Evolutionary conservation across 2,113 vertebrate species (phyloP).

Genomic region (Phyllostomus hastatus): DNA sequence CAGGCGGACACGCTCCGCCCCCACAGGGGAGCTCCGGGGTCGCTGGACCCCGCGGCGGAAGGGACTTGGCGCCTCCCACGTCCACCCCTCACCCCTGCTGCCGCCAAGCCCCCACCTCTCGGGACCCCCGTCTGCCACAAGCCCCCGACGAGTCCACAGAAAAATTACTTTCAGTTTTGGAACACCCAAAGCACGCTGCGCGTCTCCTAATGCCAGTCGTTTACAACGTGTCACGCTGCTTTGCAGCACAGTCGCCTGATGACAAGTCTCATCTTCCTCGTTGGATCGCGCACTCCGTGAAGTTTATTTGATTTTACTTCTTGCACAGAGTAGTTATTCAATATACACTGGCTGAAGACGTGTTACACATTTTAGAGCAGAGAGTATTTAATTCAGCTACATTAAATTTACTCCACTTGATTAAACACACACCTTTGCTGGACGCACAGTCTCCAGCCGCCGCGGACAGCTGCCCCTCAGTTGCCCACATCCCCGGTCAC

Average conservation of each 20-base stretch:
- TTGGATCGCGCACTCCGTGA: background rate
- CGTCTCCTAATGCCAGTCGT: background rate
- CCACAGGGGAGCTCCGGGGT: background rate
- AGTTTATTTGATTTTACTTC: background rate
- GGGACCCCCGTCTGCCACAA: background rate
- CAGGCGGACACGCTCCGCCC: background rate
- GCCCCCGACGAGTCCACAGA: no score
- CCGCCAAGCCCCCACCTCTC: no score
- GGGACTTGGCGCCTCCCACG: fast-evolving
- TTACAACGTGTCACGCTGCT: background rate
- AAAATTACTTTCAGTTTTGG: background rate
- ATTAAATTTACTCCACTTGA: background rate
- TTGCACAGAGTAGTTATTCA: background rate
- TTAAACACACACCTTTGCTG: background rate
- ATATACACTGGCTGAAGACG: background rate
- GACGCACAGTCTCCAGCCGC: background rate
- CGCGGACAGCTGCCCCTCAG: background rate
- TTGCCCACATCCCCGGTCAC: background rate
- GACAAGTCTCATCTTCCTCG: background rate
- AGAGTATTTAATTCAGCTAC: background rate
- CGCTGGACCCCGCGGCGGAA: no score
- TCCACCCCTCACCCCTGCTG: background rate
- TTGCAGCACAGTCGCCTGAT: background rate
- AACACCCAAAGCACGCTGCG: background rate
- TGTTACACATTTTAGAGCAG: background rate